A percentile compares a stretch with the other conserved stretches of the same genome.
These are phyloP conservation scores for Montipora efflorescens DNA, from an alignment of 64 coral and sea anemone species.

Conservation along the genomic window DNA sequence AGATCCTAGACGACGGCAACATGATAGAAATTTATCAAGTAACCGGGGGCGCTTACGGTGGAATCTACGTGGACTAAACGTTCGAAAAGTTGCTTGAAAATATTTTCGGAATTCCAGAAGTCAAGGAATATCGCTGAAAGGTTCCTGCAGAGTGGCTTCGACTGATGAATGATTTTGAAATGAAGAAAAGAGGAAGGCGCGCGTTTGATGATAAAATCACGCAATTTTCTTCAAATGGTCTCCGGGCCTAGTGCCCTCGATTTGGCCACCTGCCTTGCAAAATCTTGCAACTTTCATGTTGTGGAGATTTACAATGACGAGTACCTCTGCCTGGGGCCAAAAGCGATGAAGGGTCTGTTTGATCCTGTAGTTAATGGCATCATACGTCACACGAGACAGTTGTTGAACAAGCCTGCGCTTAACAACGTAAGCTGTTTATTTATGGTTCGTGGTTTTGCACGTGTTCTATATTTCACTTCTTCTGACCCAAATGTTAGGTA, in stretches of 20 bases:
- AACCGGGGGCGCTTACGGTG: constrained; percentile 26
- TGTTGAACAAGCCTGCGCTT: background rate
- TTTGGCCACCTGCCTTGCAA: too few species aligned
- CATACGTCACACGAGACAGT: background rate
- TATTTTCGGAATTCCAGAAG: background rate
- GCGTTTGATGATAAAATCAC: background rate
- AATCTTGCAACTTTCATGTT: too few species aligned
- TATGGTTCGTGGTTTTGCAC: constrained; percentile 54
- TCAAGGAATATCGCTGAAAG: background rate
- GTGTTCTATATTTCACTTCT: background rate
- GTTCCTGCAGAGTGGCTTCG: background rate
- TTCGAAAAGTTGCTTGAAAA: background rate
- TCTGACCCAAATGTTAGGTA: background rate
- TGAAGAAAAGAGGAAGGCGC: constrained; percentile 36
- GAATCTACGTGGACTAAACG: background rate
- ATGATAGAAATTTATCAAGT: constrained; percentile 38
- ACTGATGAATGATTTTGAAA: constrained; percentile 63
- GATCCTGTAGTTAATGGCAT: constrained; percentile 23
- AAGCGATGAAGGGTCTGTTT: background rate
- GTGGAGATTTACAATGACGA: background rate
- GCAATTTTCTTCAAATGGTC: background rate
- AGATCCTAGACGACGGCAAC: background rate
- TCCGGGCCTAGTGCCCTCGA: accelerated
- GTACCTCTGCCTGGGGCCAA: constrained; percentile 12
- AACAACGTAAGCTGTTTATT: background rate